phyloP scores from a whole-genome alignment of 2,797 vertebrate species.

The Eulemur rubriventer region DNA sequence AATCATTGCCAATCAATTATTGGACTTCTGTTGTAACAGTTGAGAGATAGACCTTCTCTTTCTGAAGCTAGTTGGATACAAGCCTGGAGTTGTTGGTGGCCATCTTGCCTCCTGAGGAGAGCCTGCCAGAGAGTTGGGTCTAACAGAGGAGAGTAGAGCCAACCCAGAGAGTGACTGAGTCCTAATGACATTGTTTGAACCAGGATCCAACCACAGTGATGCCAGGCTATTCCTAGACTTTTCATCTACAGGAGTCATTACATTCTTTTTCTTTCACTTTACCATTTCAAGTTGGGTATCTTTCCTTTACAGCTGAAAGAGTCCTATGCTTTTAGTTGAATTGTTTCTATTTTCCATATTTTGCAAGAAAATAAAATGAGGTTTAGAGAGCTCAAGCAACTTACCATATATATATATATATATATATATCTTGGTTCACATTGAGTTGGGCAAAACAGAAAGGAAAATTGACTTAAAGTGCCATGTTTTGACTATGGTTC shows the following conservation, averaged over 20 bases:
- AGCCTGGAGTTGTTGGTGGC: neutral
- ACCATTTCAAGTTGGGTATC: neutral
- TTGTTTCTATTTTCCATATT: neutral
- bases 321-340: neutral
- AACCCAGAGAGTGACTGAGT: neutral
- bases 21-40: neutral
- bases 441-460: neutral
- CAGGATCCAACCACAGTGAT: neutral
- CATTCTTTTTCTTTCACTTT: neutral
- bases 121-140: neutral
- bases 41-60: neutral
- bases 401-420: neutral
- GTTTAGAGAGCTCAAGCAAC: neutral
- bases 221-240: neutral
- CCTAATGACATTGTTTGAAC: neutral
- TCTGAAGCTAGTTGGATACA: neutral
- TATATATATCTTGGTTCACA: neutral
- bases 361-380: slow-evolving; percentile 4
- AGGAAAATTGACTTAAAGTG: neutral
- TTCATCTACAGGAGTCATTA: neutral
- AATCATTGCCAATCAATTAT: neutral
- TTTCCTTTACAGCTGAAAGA: neutral
- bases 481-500: slow-evolving; percentile 8
- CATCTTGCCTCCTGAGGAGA: neutral
- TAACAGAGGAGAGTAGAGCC: neutral